These are phyloP conservation scores for Parauchenoglanis punctatus DNA, from an alignment of 2,797 vertebrate genomes.

Conservation along the genomic window DNA sequence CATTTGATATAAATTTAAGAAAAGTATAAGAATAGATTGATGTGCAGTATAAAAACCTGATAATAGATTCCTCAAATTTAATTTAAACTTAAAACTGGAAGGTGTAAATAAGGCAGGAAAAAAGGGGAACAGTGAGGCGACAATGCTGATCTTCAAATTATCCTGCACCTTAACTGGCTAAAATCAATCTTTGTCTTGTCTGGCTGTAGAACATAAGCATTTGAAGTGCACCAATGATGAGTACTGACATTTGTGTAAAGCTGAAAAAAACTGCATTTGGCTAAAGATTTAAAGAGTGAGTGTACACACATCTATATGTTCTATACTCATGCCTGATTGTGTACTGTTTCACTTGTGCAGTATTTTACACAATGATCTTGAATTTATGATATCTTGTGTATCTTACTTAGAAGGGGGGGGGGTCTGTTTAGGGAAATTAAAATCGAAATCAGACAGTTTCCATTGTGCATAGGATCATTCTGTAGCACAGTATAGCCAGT, in stretches of 20 bases:
- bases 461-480: constrained; percentile 56
- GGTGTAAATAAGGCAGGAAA: neutral
- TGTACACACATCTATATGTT: neutral
- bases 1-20: constrained; percentile 66
- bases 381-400: neutral
- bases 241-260: neutral
- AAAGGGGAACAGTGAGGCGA: neutral
- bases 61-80: constrained; percentile 6
- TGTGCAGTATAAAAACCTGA: constrained; percentile 40
- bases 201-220: neutral
- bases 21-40: constrained; percentile 74
- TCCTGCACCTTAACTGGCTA: neutral
- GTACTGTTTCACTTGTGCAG: neutral
- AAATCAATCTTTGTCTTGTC: neutral
- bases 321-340: neutral
- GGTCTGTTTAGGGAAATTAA: constrained; percentile 47
- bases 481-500: constrained; percentile 53
- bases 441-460: constrained; percentile 70
- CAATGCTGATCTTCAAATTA: neutral
- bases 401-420: neutral
- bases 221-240: neutral
- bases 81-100: neutral
- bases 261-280: neutral
- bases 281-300: neutral
- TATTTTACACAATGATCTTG: neutral